A percentile compares a stretch with the other conserved stretches of the same genome.
These are phyloP conservation scores for Empidonax alnorum DNA, from an alignment of 2,113 vertebrate species.

Conservation along the genomic window DNA sequence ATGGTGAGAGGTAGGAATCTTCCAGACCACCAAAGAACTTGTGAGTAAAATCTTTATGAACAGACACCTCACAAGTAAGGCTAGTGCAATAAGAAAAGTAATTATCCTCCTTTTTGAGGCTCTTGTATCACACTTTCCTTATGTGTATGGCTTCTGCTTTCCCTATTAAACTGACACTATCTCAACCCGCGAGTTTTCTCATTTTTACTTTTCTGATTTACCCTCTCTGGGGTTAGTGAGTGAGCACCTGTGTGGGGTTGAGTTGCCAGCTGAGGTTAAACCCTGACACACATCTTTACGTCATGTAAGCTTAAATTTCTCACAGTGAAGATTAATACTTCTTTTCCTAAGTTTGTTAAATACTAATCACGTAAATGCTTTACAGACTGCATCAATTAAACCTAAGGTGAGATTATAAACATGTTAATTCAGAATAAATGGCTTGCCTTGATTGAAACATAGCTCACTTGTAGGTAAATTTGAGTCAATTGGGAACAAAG, in stretches of 20 bases:
- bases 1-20: background rate
- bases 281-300: background rate
- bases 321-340: background rate
- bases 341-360: background rate
- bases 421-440: background rate
- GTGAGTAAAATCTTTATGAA: background rate
- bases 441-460: background rate
- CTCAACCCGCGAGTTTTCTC: background rate
- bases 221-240: background rate
- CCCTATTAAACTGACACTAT: background rate
- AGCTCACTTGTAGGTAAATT: background rate
- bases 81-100: background rate
- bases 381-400: background rate
- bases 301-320: background rate
- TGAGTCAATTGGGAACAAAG: background rate
- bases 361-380: background rate
- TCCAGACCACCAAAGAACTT: background rate
- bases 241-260: accelerated
- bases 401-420: background rate
- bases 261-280: background rate
- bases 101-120: background rate
- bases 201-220: background rate
- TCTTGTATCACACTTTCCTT: background rate
- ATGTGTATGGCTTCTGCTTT: background rate
- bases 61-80: background rate